These are phyloP conservation scores for Etheostoma perlongum DNA, from an alignment of 2,797 vertebrate genomes.

Conservation along the genomic window DNA sequence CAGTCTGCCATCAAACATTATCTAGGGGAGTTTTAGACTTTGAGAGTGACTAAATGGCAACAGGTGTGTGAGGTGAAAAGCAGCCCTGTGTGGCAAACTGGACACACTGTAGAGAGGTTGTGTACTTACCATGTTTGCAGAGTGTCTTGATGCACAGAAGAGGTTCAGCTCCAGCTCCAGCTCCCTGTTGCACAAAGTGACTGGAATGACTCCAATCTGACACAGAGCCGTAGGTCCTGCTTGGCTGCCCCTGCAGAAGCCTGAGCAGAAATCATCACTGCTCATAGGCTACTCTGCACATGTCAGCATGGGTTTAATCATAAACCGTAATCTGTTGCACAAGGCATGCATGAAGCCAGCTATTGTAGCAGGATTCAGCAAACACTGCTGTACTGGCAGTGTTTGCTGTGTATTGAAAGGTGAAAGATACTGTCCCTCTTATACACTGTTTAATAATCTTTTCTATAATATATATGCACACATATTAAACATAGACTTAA, in stretches of 20 bases:
- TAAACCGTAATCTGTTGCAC: conserved; percentile 51
- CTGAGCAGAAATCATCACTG: conserved; percentile 78
- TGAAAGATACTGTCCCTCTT: not conserved
- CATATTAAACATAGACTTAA: conserved; percentile 13
- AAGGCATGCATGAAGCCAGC: conserved; percentile 35
- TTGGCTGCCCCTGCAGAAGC: conserved; percentile 78
- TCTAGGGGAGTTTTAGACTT: not conserved
- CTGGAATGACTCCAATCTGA: conserved; percentile 64
- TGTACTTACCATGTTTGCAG: conserved; percentile 80
- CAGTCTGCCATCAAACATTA: conserved; percentile 6
- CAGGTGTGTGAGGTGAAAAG: conserved; percentile 19
- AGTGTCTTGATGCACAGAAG: conserved; percentile 41
- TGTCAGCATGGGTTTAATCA: conserved; percentile 63
- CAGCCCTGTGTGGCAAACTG: conserved; percentile 6
- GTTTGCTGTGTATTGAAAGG: conserved; percentile 32
- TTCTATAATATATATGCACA: not conserved
- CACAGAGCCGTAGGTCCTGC: conserved; percentile 62
- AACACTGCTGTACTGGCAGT: not conserved
- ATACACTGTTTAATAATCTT: not conserved
- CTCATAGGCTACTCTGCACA: conserved; percentile 38
- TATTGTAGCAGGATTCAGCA: conserved; percentile 9
- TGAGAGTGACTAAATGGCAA: conserved; percentile 29
- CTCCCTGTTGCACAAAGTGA: conserved; percentile 57
- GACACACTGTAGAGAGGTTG: conserved; percentile 8
- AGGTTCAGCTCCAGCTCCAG: conserved; percentile 42